Conservation (phyloP, 2,113 vertebrate genomes). For the Thomomys bottae region DNA sequence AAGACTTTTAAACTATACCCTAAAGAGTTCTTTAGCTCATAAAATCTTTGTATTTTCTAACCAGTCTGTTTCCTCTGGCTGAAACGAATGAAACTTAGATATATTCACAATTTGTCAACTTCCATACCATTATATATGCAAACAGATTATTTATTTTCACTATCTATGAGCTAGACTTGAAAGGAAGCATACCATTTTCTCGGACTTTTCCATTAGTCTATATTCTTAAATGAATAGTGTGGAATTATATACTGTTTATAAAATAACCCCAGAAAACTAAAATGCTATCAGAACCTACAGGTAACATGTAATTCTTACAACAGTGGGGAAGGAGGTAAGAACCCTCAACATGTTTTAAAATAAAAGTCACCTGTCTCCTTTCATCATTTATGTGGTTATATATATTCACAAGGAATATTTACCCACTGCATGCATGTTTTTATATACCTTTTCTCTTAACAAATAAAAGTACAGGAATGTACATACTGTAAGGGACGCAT, state of each 20-base stretch:
- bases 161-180: conserved; percentile 6
- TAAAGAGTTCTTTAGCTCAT: conserved; percentile 30
- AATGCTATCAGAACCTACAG: not conserved
- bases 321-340: not conserved
- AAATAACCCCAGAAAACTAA: conserved; percentile 11
- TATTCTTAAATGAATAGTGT: not conserved
- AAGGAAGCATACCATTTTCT: not conserved
- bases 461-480: conserved; percentile 73
- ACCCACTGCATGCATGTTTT: conserved; percentile 34
- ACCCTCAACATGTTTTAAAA: not conserved
- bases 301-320: not conserved
- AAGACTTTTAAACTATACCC: conserved; percentile 25
- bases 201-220: not conserved
- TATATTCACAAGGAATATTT: conserved; percentile 11
- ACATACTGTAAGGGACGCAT: conserved; percentile 98
- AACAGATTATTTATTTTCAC: not conserved
- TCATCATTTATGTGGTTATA: not conserved
- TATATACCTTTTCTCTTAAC: conserved; percentile 1
- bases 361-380: not conserved
- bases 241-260: not conserved
- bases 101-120: conserved; percentile 8
- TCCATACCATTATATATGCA: not conserved
- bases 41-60: not conserved
- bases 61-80: not conserved
- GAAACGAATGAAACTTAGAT: conserved; percentile 22